Base-by-base conservation (phyloP, 1,140 invertebrate species). In the Stenopsyche tienmushanensis region DNA sequence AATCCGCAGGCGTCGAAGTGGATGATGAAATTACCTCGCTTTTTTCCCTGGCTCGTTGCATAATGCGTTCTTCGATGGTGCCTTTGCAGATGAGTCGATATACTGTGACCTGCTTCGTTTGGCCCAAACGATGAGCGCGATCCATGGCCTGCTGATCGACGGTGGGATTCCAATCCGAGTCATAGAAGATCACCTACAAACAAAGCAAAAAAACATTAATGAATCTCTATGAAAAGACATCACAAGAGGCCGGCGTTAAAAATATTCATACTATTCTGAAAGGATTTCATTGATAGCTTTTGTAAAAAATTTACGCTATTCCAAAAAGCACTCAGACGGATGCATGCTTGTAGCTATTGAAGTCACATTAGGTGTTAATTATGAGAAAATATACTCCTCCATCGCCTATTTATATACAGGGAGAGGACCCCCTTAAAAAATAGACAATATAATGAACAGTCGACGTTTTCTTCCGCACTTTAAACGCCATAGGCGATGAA, bases 121-220 rank as follows among this genome's bases (percentile, higher is more conserved):
- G 91, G 1, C 93, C 93, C 63, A 95, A 78, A 21, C 93, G 82
- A 79, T 96, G 93, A 0, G 93, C 93, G 39, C 94, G 84, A 82
- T 95, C 93, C 92, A 96, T 96, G 1, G 94, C 94, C 75, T 96
- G 93, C 73, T 96, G 92, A 82, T 96, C 94, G 13, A 95, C 93
- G 0, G 93, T 95, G 10, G 97, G 97, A 82, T 99, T 99, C 97
- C 97, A 99, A 79, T 99, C 97, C 18, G 93, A 96, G 76, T 99
- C 97, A 77, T 99, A 99, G 81, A 99, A 99, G 78, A 99, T 96
- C 52, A 99, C 92, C 91, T 94, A 75, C 57, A 63, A 63, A 26
- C 64, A 60, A 52, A 62, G 44, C n/a, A 24, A 13, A 49, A 26
- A 34, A 62, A 26, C n/a, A n/a, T n/a, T n/a, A 25, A 18, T 50